Conservation (phyloP, 2,888 invertebrate species). For the Cheilosia vernalis region DNA sequence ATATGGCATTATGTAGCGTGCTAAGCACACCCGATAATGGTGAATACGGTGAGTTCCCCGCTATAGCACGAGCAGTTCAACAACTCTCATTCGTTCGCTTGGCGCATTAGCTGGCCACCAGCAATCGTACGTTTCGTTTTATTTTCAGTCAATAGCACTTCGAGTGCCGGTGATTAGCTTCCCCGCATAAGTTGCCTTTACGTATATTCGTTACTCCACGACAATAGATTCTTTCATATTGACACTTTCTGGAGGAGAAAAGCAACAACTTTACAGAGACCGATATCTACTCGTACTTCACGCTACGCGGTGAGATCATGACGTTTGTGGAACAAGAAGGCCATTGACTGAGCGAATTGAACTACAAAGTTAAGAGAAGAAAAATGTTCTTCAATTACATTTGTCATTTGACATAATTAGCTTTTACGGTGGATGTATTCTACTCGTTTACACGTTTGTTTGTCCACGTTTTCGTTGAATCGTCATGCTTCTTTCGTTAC, state of each 20-base stretch:
- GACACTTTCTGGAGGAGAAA: conserved; percentile 37
- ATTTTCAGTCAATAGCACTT: conserved; percentile 59
- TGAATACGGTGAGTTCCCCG: conserved; percentile 19
- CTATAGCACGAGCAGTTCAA: conserved; percentile 20
- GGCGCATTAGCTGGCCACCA: neutral
- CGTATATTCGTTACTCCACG: conserved; percentile 37
- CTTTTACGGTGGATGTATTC: conserved; percentile 56
- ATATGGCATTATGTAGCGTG: neutral
- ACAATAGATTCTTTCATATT: conserved; percentile 61
- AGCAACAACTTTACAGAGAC: conserved; percentile 9
- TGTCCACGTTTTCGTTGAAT: conserved; percentile 43
- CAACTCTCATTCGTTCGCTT: conserved; percentile 6
- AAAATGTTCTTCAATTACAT: conserved; percentile 60
- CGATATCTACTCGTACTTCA: conserved; percentile 38
- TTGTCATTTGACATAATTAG: conserved; percentile 69
- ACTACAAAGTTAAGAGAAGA: conserved; percentile 35
- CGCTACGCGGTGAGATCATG: conserved; percentile 21
- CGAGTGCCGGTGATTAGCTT: conserved; percentile 41
- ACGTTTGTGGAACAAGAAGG: conserved; percentile 47
- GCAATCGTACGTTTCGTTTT: conserved; percentile 36
- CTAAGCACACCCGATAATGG: conserved; percentile 7
- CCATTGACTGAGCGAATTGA: conserved; percentile 65
- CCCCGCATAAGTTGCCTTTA: conserved; percentile 29
- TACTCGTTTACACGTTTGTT: conserved; percentile 39
- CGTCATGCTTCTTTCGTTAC: conserved; percentile 35